Percentiles rank a stretch among this genome's conserved stretches.
Conservation (phyloP, 92 coral and sea anemone genomes). For the Isaurus tuberculatus region DNA sequence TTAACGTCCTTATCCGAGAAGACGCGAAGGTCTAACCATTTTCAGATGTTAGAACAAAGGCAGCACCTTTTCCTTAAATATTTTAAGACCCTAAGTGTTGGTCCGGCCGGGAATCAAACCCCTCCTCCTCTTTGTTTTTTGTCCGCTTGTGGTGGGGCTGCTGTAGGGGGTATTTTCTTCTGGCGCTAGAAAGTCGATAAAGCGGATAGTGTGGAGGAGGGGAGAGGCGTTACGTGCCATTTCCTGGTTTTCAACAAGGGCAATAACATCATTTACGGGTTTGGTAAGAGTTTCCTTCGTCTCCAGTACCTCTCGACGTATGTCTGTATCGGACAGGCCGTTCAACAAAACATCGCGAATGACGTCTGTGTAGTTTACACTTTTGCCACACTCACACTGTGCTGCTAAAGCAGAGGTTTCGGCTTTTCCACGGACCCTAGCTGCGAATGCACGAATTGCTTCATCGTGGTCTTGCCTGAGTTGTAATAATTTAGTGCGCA, state of each 20-base stretch:
- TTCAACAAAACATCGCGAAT: slow-evolving; percentile 66
- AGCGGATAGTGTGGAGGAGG: slow-evolving; percentile 63
- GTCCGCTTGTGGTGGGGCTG: neutral
- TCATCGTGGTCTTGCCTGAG: slow-evolving; percentile 64
- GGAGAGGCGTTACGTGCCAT: slow-evolving; percentile 75
- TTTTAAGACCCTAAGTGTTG: too few species aligned
- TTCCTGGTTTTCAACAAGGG: slow-evolving; percentile 31
- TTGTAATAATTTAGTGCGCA: slow-evolving; percentile 71
- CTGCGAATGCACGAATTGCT: slow-evolving; percentile 62
- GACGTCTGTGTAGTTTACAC: slow-evolving; percentile 69
- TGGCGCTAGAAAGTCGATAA: slow-evolving; percentile 51
- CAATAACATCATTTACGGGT: slow-evolving; percentile 30
- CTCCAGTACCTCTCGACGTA: slow-evolving; percentile 66
- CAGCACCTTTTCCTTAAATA: too few species aligned
- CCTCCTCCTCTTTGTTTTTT: too few species aligned
- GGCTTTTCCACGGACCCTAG: slow-evolving; percentile 69
- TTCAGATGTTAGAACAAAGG: too few species aligned
- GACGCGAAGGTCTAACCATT: too few species aligned
- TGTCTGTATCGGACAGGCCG: slow-evolving; percentile 67
- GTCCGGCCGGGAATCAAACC: too few species aligned
- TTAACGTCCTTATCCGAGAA: too few species aligned
- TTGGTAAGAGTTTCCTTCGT: slow-evolving; percentile 48
- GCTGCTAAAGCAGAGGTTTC: slow-evolving; percentile 62
- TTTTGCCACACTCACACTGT: slow-evolving; percentile 58
- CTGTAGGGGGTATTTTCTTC: neutral